Base-by-base conservation (phyloP, 2,113 vertebrate genomes). In the Mola mola region DNA sequence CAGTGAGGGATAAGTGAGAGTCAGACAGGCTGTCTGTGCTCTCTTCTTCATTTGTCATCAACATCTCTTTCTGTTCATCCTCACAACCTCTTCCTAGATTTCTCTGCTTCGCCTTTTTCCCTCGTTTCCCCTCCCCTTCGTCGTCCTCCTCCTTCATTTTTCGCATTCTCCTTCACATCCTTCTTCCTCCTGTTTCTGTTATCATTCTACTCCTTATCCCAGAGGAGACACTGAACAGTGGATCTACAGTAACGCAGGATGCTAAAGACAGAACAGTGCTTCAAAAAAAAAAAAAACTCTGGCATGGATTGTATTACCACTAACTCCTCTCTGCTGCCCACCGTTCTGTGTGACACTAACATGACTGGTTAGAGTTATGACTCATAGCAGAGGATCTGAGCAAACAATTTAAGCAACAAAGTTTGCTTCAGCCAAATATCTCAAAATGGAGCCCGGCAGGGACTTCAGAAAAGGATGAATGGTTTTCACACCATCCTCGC, bases 281-380 rank as follows among this genome's bases (percentile, higher is more conserved):
- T 82, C 75, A 88, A 86, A 87, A 84, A 84, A 88, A 86, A 87
- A 84, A 84, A 70, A 84, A 84, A 56, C 75, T 16, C 48, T 43
- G 52, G 37, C 58, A 29, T 34, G 66, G 50, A 72, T 82, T 85
- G 40, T 64, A 33, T 84, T 84, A 73, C 86, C 64, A 51, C 48
- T 68, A 60, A 31, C 84, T 82, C 66, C 24, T 56, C 48, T 76
- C 73, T 81, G 63, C 81, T 53, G 64, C 34, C 57, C 36, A 55
- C 76, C 57, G 50, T 25, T 75, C 58, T 59, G 42, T 26, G 70
- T 72, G 80, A 75, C 82, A 78, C 26, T 48, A 65, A 78, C 68
- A 29, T 68, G 77, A 37, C 63, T 0, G 15, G 20, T 52, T n/a
- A n/a, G 52, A 73, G 34, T 58, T 6, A 4, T 82, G 81, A 83